phyloP scores from a whole-genome alignment of 2,113 vertebrate species.

The Menura novaehollandiae region DNA sequence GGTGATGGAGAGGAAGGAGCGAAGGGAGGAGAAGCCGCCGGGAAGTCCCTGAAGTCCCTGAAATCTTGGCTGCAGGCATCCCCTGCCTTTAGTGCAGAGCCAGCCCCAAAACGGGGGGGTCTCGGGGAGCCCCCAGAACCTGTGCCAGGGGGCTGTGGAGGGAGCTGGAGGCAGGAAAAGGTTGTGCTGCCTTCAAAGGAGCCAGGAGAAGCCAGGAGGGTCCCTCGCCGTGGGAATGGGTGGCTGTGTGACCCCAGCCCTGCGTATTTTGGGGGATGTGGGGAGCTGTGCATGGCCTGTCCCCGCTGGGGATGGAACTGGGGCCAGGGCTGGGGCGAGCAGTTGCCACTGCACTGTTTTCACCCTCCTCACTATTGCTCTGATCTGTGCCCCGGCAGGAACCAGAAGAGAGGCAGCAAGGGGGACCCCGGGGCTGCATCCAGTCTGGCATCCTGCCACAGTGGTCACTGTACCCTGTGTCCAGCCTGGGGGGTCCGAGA shows the following conservation, averaged over 20 bases:
- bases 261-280: not conserved
- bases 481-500: not conserved
- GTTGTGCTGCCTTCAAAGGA: not conserved
- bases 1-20: slow-evolving; percentile 38
- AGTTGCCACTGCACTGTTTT: not conserved
- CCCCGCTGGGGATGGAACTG: not conserved
- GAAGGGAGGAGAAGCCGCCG: not conserved
- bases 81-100: not conserved
- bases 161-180: not conserved
- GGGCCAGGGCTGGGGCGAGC: not conserved
- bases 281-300: not conserved
- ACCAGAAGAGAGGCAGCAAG: not conserved
- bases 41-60: not conserved
- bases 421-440: not conserved
- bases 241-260: not conserved
- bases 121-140: not conserved
- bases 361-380: not conserved
- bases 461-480: fast-evolving
- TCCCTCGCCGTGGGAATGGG: fast-evolving
- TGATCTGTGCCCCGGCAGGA: not conserved
- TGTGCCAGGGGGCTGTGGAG: not conserved
- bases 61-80: not conserved
- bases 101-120: not conserved
- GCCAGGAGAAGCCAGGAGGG: not conserved
- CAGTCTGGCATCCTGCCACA: fast-evolving